Conservation (phyloP, 2,888 invertebrate genomes). For the Pediacus dermestoides region DNA sequence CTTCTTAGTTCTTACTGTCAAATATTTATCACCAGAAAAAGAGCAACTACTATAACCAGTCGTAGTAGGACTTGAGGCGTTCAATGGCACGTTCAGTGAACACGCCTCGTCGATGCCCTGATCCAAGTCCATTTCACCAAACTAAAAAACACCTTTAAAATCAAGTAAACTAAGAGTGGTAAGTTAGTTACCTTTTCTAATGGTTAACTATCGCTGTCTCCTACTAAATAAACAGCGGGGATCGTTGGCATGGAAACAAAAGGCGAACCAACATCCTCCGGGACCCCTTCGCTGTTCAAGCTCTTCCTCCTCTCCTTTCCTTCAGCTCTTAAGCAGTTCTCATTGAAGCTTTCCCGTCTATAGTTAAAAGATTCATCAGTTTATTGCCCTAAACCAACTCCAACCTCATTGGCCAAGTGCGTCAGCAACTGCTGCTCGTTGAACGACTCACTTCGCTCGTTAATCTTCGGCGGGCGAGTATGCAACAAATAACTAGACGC, state of each 20-base stretch:
- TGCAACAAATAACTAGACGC: constrained; percentile 24
- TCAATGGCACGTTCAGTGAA: constrained; percentile 39
- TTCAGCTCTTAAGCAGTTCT: constrained; percentile 44
- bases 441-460: constrained; percentile 47
- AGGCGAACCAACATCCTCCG: constrained; percentile 48
- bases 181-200: constrained; percentile 56
- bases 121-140: constrained; percentile 55
- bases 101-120: constrained; percentile 42
- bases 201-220: constrained; percentile 54
- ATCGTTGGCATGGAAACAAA: constrained; percentile 55
- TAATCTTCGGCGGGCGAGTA: constrained; percentile 38
- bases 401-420: constrained; percentile 28
- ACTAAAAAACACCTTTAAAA: constrained; percentile 39
- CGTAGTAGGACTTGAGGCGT: too few relatives aligned
- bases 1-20: constrained; percentile 72
- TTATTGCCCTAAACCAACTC: constrained; percentile 11
- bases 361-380: constrained; percentile 34
- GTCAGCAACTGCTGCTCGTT: constrained; percentile 44
- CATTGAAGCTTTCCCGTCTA: constrained; percentile 48
- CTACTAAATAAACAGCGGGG: constrained; percentile 53
- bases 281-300: constrained; percentile 36
- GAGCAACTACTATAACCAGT: constrained; percentile 38
- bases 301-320: constrained; percentile 38
- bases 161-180: constrained; percentile 4
- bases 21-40: constrained; percentile 48